phyloP scores from a whole-genome alignment of 2,797 vertebrate species.

The Rhinatrema bivittatum region DNA sequence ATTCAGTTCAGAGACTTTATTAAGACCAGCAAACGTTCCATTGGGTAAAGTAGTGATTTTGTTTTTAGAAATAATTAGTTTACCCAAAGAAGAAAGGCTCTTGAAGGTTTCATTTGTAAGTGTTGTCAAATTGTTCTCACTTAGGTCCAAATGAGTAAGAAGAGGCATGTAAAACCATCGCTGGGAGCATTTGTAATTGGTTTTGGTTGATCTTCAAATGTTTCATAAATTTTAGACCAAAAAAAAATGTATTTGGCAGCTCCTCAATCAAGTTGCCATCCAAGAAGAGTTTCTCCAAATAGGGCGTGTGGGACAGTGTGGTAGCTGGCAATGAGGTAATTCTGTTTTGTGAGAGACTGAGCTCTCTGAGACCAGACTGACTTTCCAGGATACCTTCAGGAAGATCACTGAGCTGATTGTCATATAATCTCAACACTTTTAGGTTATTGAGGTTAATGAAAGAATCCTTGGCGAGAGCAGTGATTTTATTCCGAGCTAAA shows the following conservation, averaged over 20 bases:
- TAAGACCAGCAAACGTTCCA: conserved; percentile 51
- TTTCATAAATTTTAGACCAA: conserved; percentile 52
- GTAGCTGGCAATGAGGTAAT: conserved; percentile 44
- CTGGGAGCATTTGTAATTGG: conserved; percentile 43
- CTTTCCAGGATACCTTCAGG: conserved; percentile 53
- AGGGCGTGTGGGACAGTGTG: conserved; percentile 54
- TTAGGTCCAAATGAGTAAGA: conserved; percentile 45
- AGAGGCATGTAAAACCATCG: conserved; percentile 50
- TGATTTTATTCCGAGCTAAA: conserved; percentile 60
- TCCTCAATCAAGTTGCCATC: conserved; percentile 52
- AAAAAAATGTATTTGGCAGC: conserved; percentile 52
- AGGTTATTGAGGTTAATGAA: conserved; percentile 57
- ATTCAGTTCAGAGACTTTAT: conserved; percentile 54
- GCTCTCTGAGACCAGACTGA: conserved; percentile 49
- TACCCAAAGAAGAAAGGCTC: conserved; percentile 48
- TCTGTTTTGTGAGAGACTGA: conserved; percentile 48
- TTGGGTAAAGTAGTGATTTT: conserved; percentile 41
- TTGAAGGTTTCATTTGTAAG: conserved; percentile 56
- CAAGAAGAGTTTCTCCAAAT: conserved; percentile 51
- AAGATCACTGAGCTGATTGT: conserved; percentile 55
- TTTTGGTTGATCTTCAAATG: conserved; percentile 52
- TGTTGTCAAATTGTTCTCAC: conserved; percentile 52
- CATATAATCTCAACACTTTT: conserved; percentile 50
- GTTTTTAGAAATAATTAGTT: conserved; percentile 59
- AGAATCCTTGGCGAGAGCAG: conserved; percentile 26